These are phyloP conservation scores for Oikopleura dioica DNA, from an alignment of 23 tunicate genomes.

Conservation along the genomic window DNA sequence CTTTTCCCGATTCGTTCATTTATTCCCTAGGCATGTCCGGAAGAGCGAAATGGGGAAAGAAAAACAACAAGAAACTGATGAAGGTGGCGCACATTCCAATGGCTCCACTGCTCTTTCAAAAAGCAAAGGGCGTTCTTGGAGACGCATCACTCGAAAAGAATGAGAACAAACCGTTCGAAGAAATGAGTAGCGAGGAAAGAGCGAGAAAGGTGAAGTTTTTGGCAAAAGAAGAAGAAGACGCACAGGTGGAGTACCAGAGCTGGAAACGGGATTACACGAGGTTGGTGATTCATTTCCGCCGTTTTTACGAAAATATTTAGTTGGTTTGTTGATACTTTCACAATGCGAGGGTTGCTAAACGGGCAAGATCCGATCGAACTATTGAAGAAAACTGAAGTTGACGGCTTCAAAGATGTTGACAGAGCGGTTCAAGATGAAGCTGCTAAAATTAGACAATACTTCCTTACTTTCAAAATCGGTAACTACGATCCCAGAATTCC, in stretches of 20 bases:
- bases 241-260: no score
- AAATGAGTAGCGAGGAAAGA: no score
- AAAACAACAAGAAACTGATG: background rate
- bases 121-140: background rate
- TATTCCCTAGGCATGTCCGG: background rate
- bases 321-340: no score
- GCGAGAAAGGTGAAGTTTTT: no score
- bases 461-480: background rate
- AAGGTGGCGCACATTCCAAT: background rate
- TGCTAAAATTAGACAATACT: background rate
- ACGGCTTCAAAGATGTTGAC: background rate
- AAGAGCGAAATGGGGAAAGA: background rate
- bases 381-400: background rate
- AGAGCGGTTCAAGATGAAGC: background rate
- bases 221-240: no score
- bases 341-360: background rate
- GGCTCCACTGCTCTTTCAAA: background rate
- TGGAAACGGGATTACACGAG: no score
- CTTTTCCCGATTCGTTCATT: background rate
- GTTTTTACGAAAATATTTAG: no score
- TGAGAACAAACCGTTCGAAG: background rate
- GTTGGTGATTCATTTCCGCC: no score
- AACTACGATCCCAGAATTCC: no score
- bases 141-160: background rate
- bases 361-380: background rate